Percentiles rank a stretch among this genome's conserved stretches.
Conservation (phyloP, 2,797 vertebrate genomes). For the Phrynocephalus guinanensis region DNA sequence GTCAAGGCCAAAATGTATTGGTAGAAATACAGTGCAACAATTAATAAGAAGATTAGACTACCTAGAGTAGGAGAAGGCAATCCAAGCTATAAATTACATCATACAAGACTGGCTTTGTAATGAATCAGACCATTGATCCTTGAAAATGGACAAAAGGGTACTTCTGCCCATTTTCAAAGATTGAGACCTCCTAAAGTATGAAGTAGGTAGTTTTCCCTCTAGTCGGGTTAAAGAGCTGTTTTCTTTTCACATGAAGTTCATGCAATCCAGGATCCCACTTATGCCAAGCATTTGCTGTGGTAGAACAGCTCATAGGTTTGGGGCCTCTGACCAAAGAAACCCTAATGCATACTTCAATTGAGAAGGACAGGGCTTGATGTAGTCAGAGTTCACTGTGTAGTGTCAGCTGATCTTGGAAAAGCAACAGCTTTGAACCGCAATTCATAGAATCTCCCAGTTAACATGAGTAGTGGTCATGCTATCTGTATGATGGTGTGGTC, state of each 20-base stretch:
- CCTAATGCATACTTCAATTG: neutral
- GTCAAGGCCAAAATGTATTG: no score
- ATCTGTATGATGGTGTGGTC: no score
- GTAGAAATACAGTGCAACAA: no score
- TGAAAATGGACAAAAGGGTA: no score
- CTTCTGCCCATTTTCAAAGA: neutral
- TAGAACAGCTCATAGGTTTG: neutral
- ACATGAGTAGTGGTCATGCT: no score
- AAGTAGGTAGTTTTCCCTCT: neutral
- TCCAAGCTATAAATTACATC: neutral
- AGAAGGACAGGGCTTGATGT: neutral
- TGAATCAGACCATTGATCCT: neutral
- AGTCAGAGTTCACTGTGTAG: neutral
- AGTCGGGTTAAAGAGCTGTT: neutral
- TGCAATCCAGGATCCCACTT: neutral
- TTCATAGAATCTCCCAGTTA: no score
- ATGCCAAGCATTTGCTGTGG: neutral
- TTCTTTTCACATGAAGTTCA: neutral
- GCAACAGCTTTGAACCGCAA: no score
- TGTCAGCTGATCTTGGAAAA: no score
- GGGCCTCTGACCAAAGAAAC: neutral
- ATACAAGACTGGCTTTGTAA: neutral
- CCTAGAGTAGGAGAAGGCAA: no score
- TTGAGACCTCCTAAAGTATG: neutral
- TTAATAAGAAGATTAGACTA: neutral